These are phyloP conservation scores for Caenorhabditis macrosperma DNA, from an alignment of 2,888 invertebrate genomes.

Conservation along the genomic window DNA sequence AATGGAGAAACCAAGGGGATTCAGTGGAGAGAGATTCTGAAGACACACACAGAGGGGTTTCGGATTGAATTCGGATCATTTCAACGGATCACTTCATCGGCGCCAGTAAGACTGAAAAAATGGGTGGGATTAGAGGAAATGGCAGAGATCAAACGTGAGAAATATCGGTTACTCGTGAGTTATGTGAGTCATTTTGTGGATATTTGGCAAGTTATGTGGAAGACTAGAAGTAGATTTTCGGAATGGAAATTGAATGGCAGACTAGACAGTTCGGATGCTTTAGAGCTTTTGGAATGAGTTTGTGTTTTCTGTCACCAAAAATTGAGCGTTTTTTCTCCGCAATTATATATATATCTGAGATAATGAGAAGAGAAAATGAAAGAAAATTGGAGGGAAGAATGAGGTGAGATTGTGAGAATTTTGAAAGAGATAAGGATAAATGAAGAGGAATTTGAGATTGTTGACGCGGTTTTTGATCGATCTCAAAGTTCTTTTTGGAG, in stretches of 20 bases:
- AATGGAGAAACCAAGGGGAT: neutral
- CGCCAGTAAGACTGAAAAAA: constrained; percentile 77
- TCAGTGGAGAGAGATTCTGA: constrained; percentile 4
- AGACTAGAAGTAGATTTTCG: too few species aligned
- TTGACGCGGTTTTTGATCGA: neutral
- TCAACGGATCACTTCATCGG: constrained; percentile 55
- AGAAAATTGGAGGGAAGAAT: neutral
- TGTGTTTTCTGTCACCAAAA: too few species aligned
- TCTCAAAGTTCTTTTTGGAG: neutral
- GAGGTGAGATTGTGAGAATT: constrained; percentile 4
- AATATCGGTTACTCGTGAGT: neutral
- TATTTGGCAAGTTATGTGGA: too few species aligned
- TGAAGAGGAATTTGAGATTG: neutral
- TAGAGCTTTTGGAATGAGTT: too few species aligned
- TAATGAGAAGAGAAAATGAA: neutral
- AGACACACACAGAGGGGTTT: constrained; percentile 6
- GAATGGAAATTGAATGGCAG: too few species aligned
- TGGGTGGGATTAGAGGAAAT: constrained; percentile 4
- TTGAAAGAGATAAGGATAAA: neutral
- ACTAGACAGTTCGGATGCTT: too few species aligned
- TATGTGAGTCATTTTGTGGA: neutral
- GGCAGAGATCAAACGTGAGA: neutral
- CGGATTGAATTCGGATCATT: constrained; percentile 1
- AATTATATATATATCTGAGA: neutral
- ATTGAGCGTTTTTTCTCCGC: neutral